A percentile compares a stretch with the other conserved stretches of the same genome.
Conservation (phyloP, 2,113 vertebrate genomes). For the Phasianus colchicus region DNA sequence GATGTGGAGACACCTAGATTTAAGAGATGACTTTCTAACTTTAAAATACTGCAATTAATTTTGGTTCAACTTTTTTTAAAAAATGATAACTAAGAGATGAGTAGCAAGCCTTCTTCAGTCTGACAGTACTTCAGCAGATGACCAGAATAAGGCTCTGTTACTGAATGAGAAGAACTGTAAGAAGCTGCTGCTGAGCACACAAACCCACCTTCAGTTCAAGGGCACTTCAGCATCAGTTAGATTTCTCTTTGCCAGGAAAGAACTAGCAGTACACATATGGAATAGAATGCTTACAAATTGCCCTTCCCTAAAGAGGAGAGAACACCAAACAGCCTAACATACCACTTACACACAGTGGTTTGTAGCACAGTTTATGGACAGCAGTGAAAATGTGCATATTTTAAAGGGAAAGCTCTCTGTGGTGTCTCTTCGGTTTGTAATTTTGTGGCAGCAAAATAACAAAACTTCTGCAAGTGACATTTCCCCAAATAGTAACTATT, state of each 20-base stretch:
- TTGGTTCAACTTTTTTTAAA: not conserved
- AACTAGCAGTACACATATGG: not conserved
- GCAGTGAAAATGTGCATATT: not conserved
- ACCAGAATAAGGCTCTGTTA: not conserved
- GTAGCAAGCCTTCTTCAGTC: not conserved
- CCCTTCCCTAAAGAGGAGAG: not conserved
- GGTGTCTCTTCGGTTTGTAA: not conserved
- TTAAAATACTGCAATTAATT: not conserved
- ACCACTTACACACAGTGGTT: not conserved
- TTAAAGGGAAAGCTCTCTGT: not conserved
- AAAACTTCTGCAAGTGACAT: not conserved
- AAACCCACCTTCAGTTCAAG: not conserved
- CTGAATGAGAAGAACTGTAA: not conserved
- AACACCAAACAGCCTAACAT: not conserved
- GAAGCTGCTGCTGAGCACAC: not conserved
- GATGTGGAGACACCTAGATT: not conserved
- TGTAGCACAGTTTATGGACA: not conserved
- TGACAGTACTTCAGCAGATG: not conserved
- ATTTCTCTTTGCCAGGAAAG: not conserved
- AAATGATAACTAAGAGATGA: not conserved
- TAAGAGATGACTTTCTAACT: not conserved
- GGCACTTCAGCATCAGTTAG: not conserved
- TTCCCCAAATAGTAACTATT: not conserved
- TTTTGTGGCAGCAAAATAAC: slow-evolving; percentile 25
- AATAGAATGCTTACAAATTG: not conserved